A percentile compares a stretch with the other conserved stretches of the same genome.
Evolutionary conservation across 2,888 invertebrate species (phyloP).

Genomic region (Melipona beecheii): DNA sequence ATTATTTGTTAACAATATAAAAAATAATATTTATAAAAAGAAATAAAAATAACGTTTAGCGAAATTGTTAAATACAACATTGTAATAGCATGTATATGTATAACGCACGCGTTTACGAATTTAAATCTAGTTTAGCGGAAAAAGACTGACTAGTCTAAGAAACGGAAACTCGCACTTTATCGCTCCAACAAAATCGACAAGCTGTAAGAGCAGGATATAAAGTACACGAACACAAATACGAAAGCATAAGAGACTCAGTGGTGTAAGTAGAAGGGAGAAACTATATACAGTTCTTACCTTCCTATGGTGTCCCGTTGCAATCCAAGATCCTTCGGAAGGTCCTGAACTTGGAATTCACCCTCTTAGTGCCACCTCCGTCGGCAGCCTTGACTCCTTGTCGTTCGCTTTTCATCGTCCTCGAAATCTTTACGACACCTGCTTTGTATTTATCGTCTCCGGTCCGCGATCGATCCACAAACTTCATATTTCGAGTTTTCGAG

Average conservation of each 20-base stretch:
- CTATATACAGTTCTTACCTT: constrained; percentile 61
- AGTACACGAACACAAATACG: not conserved
- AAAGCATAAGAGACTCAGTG: constrained; percentile 9
- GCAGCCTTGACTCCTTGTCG: constrained; percentile 59
- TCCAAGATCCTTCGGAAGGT: constrained; percentile 50
- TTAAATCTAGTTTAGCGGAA: not conserved
- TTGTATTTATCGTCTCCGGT: constrained; percentile 28
- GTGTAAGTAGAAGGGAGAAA: constrained; percentile 33
- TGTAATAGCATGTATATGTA: not conserved
- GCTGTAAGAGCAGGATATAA: constrained; percentile 23
- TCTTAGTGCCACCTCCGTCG: constrained; percentile 59
- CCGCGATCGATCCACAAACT: constrained; percentile 8
- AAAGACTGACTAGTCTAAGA: not conserved
- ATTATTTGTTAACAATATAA: not conserved
- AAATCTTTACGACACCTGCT: constrained; percentile 42
- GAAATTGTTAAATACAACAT: not conserved
- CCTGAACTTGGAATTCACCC: constrained; percentile 60
- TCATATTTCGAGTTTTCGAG: not conserved
- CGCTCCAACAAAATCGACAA: constrained; percentile 40
- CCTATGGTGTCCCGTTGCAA: constrained; percentile 53
- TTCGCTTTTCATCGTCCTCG: constrained; percentile 38
- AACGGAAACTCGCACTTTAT: constrained; percentile 28
- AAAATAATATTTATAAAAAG: not conserved
- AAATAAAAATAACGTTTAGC: too few species aligned
- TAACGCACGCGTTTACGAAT: not conserved